phyloP scores from a whole-genome alignment of 2,113 vertebrate genomes.

The Daphoenositta chrysoptera region DNA sequence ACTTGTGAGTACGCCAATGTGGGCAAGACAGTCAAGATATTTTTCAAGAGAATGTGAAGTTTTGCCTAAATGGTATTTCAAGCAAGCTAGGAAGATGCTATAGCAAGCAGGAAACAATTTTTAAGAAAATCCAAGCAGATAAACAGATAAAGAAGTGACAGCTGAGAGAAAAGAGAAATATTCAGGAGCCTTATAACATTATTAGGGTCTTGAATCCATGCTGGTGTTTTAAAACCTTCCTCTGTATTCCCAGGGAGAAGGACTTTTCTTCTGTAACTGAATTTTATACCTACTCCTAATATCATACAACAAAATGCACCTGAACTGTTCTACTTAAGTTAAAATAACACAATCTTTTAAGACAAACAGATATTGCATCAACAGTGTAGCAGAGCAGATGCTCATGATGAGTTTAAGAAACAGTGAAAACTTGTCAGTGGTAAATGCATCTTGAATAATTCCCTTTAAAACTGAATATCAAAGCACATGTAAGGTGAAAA shows the following conservation, averaged over 20 bases:
- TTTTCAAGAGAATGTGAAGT: neutral
- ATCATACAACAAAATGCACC: neutral
- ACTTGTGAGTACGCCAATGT: neutral
- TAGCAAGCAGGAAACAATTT: neutral
- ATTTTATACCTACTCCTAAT: neutral
- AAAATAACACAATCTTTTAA: neutral
- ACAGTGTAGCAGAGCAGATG: neutral
- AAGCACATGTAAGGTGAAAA: neutral
- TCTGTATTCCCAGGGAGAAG: neutral
- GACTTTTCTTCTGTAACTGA: neutral
- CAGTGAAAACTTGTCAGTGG: neutral
- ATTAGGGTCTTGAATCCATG: neutral
- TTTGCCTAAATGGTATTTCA: neutral
- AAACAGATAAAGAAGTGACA: neutral
- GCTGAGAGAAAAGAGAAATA: neutral
- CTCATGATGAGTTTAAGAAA: neutral
- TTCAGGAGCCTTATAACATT: neutral
- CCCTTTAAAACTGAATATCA: neutral
- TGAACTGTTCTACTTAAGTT: neutral
- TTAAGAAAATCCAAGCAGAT: neutral
- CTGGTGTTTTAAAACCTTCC: neutral
- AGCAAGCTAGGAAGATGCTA: neutral
- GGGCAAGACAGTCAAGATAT: neutral
- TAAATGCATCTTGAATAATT: neutral
- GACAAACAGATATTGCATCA: neutral